Evolutionary conservation across 2,113 vertebrate species (phyloP), one percentile per base, ranked within the genome.

Genomic region (Prochilodus magdalenae): DNA sequence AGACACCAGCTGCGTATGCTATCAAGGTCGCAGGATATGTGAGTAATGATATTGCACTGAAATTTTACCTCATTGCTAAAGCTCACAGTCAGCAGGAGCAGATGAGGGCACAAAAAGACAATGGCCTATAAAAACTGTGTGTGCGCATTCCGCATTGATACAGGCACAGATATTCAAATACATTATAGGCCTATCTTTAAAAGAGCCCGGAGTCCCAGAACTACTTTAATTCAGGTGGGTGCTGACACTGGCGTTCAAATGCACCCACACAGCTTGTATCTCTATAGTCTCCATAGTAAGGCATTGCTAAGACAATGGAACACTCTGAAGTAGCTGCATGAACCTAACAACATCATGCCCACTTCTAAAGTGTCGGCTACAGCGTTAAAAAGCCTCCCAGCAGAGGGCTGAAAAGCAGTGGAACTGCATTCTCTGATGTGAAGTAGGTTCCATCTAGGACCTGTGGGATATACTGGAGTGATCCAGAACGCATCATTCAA

Each of bases 41-140:
- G 84, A 83, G 87, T 92, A 92, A 91, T 90, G 87, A 89, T 87
- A 91, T 91, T 86, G 87, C 59, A 20, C 89, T 89, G 91, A 90
- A 91, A 93, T 87, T 89, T 86, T 82, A 93, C 89, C 91, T 90
- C 80, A 51, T 83, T 83, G 84, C 72, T 83, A 87, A 88, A 89
- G 72, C 80, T n/a, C 69, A 84, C 63, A 59, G 84, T 85, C 84
- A 85, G 85, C 86, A 53, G 70, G 82, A 89, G 88, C 57, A 81
- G 74, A 87, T 77, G 75, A 88, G 76, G 83, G 71, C 66, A 75
- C 57, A 26, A 27, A 27, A 80, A 76, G 86, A 86, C 73, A 86
- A 79, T 83, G 84, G 76, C 71, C 84, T 83, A 76, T 66, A 83
- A 83, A 84, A 59, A 57, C 22, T 26, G 82, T 83, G 33, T 33